These are phyloP conservation scores for Leptodirus hochenwartii DNA, from an alignment of 2,888 invertebrate genomes.

Conservation along the genomic window DNA sequence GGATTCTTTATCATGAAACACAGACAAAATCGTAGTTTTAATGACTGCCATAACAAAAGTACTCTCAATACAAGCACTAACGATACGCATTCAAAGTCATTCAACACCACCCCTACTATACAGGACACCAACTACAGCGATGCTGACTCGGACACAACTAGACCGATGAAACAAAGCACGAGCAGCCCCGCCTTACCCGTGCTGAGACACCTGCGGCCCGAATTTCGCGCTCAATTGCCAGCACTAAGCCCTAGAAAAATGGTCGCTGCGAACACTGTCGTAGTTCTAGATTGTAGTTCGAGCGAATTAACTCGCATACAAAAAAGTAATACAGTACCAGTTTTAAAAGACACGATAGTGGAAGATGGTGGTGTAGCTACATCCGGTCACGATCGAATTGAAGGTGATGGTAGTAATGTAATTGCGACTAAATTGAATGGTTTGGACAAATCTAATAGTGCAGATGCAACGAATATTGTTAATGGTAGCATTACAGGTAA, in stretches of 20 bases:
- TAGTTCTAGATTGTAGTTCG: neutral
- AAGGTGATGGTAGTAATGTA: no score
- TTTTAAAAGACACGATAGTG: constrained; percentile 19
- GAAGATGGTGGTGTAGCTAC: neutral
- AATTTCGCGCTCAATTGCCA: constrained; percentile 70
- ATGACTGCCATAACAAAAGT: constrained; percentile 9
- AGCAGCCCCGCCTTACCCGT: constrained; percentile 47
- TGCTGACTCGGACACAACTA: constrained; percentile 11
- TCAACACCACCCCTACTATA: no score
- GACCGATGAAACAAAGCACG: constrained; percentile 23
- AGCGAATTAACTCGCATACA: constrained; percentile 16
- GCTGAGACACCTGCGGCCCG: constrained; percentile 63
- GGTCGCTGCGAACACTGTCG: constrained; percentile 14
- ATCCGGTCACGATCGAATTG: no score
- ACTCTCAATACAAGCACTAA: constrained; percentile 7
- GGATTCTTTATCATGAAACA: constrained; percentile 58
- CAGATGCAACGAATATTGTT: no score
- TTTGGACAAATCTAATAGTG: no score
- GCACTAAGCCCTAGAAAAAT: constrained; percentile 40
- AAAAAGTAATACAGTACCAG: constrained; percentile 24
- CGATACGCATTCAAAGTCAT: constrained; percentile 11
- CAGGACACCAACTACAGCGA: no score
- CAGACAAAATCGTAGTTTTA: constrained; percentile 26
- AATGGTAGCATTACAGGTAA: no score
- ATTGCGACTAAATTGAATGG: no score